These are phyloP conservation scores for Oostethus manadensis DNA, from an alignment of 2,113 vertebrate species.

Conservation along the genomic window DNA sequence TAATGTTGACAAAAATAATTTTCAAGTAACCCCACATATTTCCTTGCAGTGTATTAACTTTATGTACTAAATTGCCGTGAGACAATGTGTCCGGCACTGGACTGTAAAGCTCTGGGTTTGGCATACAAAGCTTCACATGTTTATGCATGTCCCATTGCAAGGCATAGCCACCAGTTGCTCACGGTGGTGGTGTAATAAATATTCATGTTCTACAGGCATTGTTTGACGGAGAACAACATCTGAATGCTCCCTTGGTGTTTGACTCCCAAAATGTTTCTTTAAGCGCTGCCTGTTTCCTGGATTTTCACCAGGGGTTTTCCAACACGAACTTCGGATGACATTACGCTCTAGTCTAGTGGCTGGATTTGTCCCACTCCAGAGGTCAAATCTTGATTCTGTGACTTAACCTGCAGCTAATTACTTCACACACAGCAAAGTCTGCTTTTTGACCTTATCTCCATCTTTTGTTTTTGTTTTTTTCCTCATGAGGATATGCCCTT, in stretches of 20 bases:
- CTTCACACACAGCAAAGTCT: slow-evolving; percentile 30
- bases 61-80: background rate
- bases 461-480: no score
- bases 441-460: slow-evolving; percentile 38
- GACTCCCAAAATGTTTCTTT: slow-evolving; percentile 28
- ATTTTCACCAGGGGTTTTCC: slow-evolving; percentile 35
- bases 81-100: background rate
- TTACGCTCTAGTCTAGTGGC: slow-evolving; percentile 27
- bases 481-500: no score
- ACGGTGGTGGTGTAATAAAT: background rate
- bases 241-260: slow-evolving; percentile 21
- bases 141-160: slow-evolving; percentile 11
- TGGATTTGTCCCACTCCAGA: slow-evolving; percentile 49
- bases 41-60: background rate
- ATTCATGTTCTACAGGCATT: slow-evolving; percentile 1
- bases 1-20: background rate
- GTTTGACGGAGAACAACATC: background rate
- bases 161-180: background rate
- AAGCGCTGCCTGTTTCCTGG: slow-evolving; percentile 37
- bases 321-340: slow-evolving; percentile 47
- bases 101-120: background rate
- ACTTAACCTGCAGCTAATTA: slow-evolving; percentile 41
- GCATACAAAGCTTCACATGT: background rate
- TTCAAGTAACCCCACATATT: background rate
- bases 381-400: slow-evolving; percentile 34